Base-by-base conservation (phyloP, 1,140 invertebrate genomes). In the Agraylea sexmaculata region DNA sequence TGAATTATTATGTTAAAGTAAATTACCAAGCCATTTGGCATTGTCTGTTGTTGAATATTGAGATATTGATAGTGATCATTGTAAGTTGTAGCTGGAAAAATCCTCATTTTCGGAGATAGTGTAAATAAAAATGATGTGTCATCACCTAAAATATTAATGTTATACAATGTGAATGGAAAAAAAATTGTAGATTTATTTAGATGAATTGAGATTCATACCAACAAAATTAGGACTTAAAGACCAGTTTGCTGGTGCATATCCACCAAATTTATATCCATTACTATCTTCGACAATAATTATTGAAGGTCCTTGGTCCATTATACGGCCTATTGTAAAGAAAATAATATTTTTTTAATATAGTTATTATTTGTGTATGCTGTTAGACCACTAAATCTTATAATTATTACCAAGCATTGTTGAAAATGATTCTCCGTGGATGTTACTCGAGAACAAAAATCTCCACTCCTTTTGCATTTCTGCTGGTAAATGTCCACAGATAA, bases 11-110 rank as follows among this genome's bases (percentile, higher is more conserved):
- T 19, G 42, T 7, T 48, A 10, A 8, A 27, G 23, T 31, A 37
- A 60, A 66, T 72, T 60, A 90, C 81, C 70, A 92, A 56, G 44
- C 90, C 89, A 68, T 93, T 94, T 3, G 87, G 87, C 69, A 93
- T 71, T 0, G 88, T 92, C 60, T 89, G 80, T 50, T 90, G 86
- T 53, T 87, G 77, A 40, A 81, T 64, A 65, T 93, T 93, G 22
- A 93, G 70, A 65, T 93, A 94, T 59, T 89, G 83, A 64, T 79
- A 93, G 55, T 94, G 83, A 47, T 83, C 72, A 62, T 93, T 93
- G 58, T 83, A 90, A 1, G 74, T 77, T 1, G 85, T 86, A 0
- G 84, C 59, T 1, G 65, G 67, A 54, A 86, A 93, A 2, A 82
- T 68, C 16, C 77, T 63, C 70, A 88, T 86, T 30, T 76, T 68